phyloP scores from a whole-genome alignment of 2,113 vertebrate genomes.

The Heterochromis multidens region DNA sequence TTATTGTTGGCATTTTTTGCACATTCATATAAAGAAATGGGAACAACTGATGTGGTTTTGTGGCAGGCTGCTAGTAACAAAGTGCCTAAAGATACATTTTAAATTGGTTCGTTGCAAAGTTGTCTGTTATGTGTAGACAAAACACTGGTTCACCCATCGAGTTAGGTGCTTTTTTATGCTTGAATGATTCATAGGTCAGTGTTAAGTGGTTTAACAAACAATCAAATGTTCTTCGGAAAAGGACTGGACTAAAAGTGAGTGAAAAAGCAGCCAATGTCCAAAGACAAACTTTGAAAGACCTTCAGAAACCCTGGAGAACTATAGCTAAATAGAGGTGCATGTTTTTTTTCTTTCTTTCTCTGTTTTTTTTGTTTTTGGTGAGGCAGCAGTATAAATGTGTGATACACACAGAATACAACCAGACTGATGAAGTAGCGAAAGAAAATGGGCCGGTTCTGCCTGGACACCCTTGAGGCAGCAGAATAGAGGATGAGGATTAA shows the following conservation, averaged over 20 bases:
- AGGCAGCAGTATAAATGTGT: background rate
- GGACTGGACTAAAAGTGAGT: too few relatives aligned
- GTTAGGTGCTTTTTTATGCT: background rate
- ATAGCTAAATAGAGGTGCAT: too few relatives aligned
- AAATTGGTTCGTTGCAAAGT: background rate
- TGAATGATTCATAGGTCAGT: background rate
- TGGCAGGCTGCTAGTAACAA: background rate
- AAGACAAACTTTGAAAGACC: background rate
- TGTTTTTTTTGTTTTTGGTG: background rate
- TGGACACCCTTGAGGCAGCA: slow-evolving; percentile 34
- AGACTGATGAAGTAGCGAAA: background rate
- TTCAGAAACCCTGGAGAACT: background rate
- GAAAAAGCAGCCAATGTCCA: background rate
- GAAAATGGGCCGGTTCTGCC: slow-evolving; percentile 1
- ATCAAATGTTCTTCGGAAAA: too few relatives aligned
- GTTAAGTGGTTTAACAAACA: background rate
- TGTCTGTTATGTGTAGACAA: background rate
- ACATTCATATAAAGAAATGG: background rate
- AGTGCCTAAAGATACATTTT: background rate
- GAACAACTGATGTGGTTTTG: background rate
- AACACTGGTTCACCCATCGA: background rate
- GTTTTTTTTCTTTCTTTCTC: too few relatives aligned
- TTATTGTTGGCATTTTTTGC: background rate
- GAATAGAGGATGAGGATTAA: slow-evolving; percentile 29
- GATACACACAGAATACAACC: slow-evolving; percentile 18